Conservation (phyloP, 23 tunicate genomes). For the Halocynthia roretzi region DNA sequence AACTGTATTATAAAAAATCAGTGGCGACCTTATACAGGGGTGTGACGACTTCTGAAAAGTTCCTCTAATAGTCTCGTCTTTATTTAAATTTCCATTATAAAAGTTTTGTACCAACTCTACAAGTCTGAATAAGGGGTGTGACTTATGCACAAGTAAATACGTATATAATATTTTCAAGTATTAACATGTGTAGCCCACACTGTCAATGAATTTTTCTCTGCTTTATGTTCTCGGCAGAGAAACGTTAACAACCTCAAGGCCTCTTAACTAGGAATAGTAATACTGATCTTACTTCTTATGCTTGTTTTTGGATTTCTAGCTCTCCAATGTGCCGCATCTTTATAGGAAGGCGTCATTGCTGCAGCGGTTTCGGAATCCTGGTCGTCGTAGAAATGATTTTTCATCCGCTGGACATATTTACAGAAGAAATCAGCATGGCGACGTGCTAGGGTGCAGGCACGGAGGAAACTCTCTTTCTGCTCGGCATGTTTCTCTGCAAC, state of each 20-base stretch:
- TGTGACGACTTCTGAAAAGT: too few species aligned
- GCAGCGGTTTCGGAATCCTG: neutral
- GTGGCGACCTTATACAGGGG: too few species aligned
- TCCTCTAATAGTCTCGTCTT: too few species aligned
- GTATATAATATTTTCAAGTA: neutral
- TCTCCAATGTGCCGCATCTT: conserved; percentile 7
- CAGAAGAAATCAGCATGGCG: conserved; percentile 50
- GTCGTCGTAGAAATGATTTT: conserved; percentile 13
- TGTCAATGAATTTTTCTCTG: neutral
- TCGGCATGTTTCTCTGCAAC: conserved; percentile 75
- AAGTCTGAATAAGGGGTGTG: too few species aligned
- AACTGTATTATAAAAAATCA: too few species aligned
- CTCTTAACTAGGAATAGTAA: too few species aligned
- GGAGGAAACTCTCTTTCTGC: conserved; percentile 71
- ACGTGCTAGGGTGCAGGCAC: conserved; percentile 79
- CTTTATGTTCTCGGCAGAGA: neutral
- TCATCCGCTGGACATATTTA: conserved; percentile 51
- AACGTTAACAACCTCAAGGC: neutral
- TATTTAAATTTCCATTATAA: too few species aligned
- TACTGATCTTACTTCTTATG: conserved; percentile 39
- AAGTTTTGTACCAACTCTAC: too few species aligned
- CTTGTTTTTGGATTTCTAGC: conserved; percentile 35
- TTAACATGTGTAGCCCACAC: neutral
- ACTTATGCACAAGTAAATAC: too few species aligned
- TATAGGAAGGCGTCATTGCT: neutral